Percentiles rank a stretch among this genome's conserved stretches.
Evolutionary conservation across 2,888 invertebrate genomes (phyloP).

Genomic region (Labia minor): DNA sequence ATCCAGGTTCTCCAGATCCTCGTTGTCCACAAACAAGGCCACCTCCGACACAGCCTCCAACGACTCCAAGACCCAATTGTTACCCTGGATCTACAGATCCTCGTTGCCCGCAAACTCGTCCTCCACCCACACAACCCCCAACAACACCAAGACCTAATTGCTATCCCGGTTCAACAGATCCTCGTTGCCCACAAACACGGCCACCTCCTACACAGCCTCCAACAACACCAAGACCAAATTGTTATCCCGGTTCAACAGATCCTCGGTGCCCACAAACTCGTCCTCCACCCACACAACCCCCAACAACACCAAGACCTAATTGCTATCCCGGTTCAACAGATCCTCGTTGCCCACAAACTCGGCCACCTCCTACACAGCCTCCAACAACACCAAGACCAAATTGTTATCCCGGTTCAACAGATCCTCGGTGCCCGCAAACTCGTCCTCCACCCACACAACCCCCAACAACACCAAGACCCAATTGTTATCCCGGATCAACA

Average conservation of each 20-base stretch:
- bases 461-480: constrained; percentile 23
- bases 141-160: constrained; percentile 34
- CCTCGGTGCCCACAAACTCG: constrained; percentile 30
- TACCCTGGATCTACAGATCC: constrained; percentile 25
- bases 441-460: neutral
- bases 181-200: constrained; percentile 30
- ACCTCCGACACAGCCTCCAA: constrained; percentile 24
- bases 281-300: constrained; percentile 27
- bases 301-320: constrained; percentile 32
- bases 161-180: constrained; percentile 32
- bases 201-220: constrained; percentile 20
- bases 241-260: constrained; percentile 33
- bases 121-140: constrained; percentile 20
- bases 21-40: constrained; percentile 29
- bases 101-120: neutral
- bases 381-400: constrained; percentile 33
- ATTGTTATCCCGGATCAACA: constrained; percentile 25
- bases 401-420: constrained; percentile 32
- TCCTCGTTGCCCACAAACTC: constrained; percentile 30
- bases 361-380: constrained; percentile 20
- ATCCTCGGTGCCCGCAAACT: constrained; percentile 31
- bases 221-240: constrained; percentile 24
- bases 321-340: constrained; percentile 33
- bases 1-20: constrained; percentile 28
- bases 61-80: constrained; percentile 22